Base-by-base conservation (phyloP, 2,888 invertebrate genomes). In the Cheilosia scutellata region DNA sequence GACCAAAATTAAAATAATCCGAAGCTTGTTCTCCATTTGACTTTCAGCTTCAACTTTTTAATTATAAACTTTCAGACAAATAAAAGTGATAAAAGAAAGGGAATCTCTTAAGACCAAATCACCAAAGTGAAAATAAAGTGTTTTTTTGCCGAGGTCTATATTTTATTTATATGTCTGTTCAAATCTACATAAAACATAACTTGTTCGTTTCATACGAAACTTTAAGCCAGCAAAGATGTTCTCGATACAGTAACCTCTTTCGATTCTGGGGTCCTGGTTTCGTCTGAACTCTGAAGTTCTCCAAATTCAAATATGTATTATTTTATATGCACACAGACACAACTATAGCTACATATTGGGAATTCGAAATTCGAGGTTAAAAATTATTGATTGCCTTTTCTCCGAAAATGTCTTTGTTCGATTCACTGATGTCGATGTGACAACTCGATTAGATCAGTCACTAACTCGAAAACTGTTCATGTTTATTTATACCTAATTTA, bases 291-390 rank as follows among this genome's bases (percentile, higher is more conserved):
- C 27, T 4, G 11, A 4, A 11, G n/a, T 7, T 16, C 2, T 0
- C 20, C 6, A 20, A 20, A 47, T 7, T 5, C 20, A 47, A 47
- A 20, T 5, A 20, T 44, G 6, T 16, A n/a, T n/a, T 44, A 44
- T 4, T n/a, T 5, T 4, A 2, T 5, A 0, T 0, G 4, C 1
- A 5, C n/a, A n/a, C n/a, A n/a, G n/a, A n/a, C n/a, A n/a, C n/a
- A n/a, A n/a, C n/a, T 29, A 29, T 11, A 37, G 11, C 9, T 11
- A 37, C 37, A 37, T 11, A 11, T 37, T 37, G 37, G 9, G 0
- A 4, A 37, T 2, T 37, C 37, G 16, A 16, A 47, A 20, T 20
- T 47, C 2, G 7, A 16, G 7, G 16, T 47, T 47, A 1, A 16
- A 47, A 7, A 47, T 47, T 47, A 16, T 16, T 47, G 44, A n/a